phyloP scores from a whole-genome alignment of 2,888 invertebrate genomes.

The Thereva nobilitata region DNA sequence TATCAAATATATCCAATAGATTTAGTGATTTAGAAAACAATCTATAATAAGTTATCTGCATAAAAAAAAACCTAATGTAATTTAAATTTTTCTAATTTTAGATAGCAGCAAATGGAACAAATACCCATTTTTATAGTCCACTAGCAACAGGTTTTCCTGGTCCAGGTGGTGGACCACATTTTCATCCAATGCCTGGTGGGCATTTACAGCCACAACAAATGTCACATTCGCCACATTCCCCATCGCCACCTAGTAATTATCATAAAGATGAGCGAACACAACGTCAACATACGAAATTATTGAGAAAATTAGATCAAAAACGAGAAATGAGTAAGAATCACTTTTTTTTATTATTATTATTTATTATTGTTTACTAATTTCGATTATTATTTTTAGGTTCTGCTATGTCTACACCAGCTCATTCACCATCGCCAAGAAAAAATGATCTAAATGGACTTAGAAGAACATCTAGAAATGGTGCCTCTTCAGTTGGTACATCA shows the following conservation, averaged over 20 bases:
- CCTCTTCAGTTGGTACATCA: slow-evolving; percentile 67
- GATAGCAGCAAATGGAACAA: slow-evolving; percentile 72
- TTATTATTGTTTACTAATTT: no score
- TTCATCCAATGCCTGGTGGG: slow-evolving; percentile 52
- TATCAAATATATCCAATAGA: no score
- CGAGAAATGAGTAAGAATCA: slow-evolving; percentile 61
- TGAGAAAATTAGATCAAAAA: slow-evolving; percentile 75
- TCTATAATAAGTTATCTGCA: not conserved
- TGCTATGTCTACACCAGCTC: slow-evolving; percentile 63
- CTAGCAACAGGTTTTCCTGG: slow-evolving; percentile 63
- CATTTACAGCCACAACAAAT: slow-evolving; percentile 56
- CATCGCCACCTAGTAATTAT: slow-evolving; percentile 66
- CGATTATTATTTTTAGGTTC: slow-evolving; percentile 48
- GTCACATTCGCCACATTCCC: slow-evolving; percentile 71
- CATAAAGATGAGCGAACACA: slow-evolving; percentile 81
- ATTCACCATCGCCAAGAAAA: slow-evolving; percentile 69
- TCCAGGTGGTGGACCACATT: slow-evolving; percentile 57
- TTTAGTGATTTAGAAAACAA: no score
- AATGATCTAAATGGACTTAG: slow-evolving; percentile 64
- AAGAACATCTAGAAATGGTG: slow-evolving; percentile 58
- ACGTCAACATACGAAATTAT: slow-evolving; percentile 75
- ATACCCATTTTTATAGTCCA: slow-evolving; percentile 69
- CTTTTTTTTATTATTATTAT: not conserved
- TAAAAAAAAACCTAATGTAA: slow-evolving; percentile 9
- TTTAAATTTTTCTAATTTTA: slow-evolving; percentile 54